A percentile compares a stretch with the other conserved stretches of the same genome.
These are phyloP conservation scores for Denticeps clupeoides DNA, from an alignment of 2,797 vertebrate species.

Conservation along the genomic window DNA sequence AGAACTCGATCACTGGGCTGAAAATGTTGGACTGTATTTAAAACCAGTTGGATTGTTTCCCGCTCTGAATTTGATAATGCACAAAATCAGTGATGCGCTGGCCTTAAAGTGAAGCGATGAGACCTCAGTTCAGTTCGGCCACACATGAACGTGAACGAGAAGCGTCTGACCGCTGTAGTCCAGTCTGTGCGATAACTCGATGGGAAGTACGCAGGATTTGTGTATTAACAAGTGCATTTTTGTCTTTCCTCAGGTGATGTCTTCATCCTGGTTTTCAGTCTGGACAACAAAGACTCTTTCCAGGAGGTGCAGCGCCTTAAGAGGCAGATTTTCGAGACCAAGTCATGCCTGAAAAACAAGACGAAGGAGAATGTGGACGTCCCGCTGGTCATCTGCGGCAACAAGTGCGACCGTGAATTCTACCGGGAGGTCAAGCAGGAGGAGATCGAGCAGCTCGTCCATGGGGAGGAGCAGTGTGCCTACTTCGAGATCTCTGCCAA, in stretches of 20 bases:
- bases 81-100: no score
- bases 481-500: constrained; percentile 97
- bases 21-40: no score
- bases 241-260: constrained; percentile 68
- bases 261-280: constrained; percentile 91
- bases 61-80: no score
- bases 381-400: constrained; percentile 89
- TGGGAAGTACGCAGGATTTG: background rate
- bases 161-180: no score
- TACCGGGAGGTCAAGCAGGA: constrained; percentile 74
- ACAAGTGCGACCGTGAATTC: constrained; percentile 86
- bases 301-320: constrained; percentile 89
- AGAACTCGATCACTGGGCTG: no score
- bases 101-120: no score
- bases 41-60: no score
- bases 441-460: constrained; percentile 80
- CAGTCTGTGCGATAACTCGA: no score
- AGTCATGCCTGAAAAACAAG: constrained; percentile 89
- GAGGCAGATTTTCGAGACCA: constrained; percentile 90
- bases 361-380: constrained; percentile 87
- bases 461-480: constrained; percentile 74
- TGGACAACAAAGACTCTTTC: constrained; percentile 92
- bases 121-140: no score
- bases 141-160: no score
- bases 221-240: background rate